phyloP scores from a whole-genome alignment of 37 sponge, comb jelly and placozoan species.

The Spongilla lacustris region DNA sequence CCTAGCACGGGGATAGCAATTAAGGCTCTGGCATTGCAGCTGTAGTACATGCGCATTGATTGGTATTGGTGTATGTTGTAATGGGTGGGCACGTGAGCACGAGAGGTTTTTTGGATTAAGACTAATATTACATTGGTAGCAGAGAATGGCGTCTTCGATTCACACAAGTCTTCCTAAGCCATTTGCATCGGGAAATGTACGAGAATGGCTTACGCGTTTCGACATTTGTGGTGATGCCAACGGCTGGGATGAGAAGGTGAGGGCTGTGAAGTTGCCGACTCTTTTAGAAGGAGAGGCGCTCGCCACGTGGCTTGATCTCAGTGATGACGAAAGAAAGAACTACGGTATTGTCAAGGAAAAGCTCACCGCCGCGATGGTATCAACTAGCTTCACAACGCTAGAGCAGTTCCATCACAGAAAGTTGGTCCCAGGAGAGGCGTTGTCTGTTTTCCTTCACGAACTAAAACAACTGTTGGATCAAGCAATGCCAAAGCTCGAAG shows the following conservation, averaged over 20 bases:
- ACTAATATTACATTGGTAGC: too few relatives aligned
- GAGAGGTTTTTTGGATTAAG: too few relatives aligned
- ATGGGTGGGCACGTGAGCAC: too few relatives aligned
- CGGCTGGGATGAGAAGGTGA: constrained; percentile 4
- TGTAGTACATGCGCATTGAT: too few relatives aligned
- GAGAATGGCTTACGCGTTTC: too few relatives aligned
- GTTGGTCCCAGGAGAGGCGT: constrained; percentile 32
- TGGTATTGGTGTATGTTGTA: too few relatives aligned
- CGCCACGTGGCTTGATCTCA: constrained; percentile 14
- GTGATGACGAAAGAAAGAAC: neutral
- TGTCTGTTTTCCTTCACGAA: constrained; percentile 43
- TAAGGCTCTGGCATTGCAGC: too few relatives aligned
- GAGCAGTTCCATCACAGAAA: constrained; percentile 46
- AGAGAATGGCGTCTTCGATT: too few relatives aligned
- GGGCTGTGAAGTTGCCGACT: constrained; percentile 14
- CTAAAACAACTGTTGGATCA: constrained; percentile 51
- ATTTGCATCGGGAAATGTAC: too few relatives aligned
- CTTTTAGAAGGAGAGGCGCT: constrained; percentile 16
- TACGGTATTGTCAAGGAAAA: neutral
- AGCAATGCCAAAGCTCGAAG: constrained; percentile 65
- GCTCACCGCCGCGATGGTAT: constrained; percentile 15
- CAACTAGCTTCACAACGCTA: constrained; percentile 24
- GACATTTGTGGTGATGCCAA: too few relatives aligned
- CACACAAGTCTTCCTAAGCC: too few relatives aligned
- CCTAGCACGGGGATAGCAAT: too few relatives aligned